Conservation (phyloP, 2,113 vertebrate genomes). For the Heloderma charlesbogerti region DNA sequence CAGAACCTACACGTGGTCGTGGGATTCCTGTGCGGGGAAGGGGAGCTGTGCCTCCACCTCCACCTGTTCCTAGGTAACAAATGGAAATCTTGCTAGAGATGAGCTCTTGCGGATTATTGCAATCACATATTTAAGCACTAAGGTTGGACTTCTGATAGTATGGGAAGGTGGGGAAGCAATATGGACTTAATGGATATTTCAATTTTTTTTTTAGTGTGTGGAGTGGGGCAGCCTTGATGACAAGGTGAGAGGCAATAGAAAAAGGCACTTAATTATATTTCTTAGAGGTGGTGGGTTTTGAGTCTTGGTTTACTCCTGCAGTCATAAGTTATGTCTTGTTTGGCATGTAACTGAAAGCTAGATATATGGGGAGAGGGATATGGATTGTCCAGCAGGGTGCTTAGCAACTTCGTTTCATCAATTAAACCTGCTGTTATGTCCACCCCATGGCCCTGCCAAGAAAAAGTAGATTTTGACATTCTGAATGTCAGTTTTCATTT, state of each 20-base stretch:
- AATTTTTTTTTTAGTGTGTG: constrained; percentile 4
- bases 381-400: neutral
- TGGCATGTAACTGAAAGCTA: neutral
- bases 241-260: neutral
- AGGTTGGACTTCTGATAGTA: neutral
- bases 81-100: neutral
- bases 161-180: neutral
- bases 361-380: neutral
- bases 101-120: neutral
- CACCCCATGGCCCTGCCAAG: neutral
- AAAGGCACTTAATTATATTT: neutral
- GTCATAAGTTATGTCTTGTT: neutral
- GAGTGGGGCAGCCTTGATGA: neutral
- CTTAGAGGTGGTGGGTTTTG: neutral
- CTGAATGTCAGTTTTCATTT: neutral
- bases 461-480: neutral
- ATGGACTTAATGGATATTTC: neutral
- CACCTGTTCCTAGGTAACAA: constrained; percentile 85
- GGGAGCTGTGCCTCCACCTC: constrained; percentile 88
- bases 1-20: constrained; percentile 85
- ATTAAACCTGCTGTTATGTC: neutral
- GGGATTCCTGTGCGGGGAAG: constrained; percentile 87
- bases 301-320: neutral
- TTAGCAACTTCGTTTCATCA: neutral
- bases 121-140: neutral